Percentiles rank a stretch among this genome's conserved stretches.
These are phyloP conservation scores for Tolmerus cingulatus DNA, from an alignment of 2,888 invertebrate genomes.

Conservation along the genomic window DNA sequence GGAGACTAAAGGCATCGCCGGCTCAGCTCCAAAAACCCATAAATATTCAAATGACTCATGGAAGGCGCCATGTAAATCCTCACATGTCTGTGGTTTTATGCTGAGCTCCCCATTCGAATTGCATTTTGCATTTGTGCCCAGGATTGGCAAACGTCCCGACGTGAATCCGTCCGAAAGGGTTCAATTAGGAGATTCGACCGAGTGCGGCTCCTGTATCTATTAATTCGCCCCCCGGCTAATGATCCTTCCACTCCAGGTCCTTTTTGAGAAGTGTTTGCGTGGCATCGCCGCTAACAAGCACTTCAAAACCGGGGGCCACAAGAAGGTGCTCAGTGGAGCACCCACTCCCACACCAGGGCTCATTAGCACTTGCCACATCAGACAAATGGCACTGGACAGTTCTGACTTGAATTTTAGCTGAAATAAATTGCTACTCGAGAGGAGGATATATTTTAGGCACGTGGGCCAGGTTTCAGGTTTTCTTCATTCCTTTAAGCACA, in stretches of 20 bases:
- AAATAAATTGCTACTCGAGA: background rate
- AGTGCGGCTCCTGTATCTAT: background rate
- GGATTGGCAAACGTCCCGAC: background rate
- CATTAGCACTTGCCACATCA: background rate
- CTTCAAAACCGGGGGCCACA: background rate
- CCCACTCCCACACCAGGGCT: background rate
- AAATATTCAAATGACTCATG: conserved; percentile 40
- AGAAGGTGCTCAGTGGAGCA: background rate
- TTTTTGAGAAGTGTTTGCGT: background rate
- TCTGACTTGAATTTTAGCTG: background rate
- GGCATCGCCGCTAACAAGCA: background rate
- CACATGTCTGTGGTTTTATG: background rate
- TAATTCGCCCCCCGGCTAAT: background rate
- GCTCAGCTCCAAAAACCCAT: background rate
- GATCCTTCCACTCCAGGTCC: background rate
- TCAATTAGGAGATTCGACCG: background rate
- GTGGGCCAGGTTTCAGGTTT: background rate
- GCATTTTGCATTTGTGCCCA: background rate
- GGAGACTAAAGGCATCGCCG: background rate
- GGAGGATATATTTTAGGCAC: background rate
- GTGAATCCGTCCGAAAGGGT: background rate
- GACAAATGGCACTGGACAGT: background rate
- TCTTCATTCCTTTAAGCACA: background rate
- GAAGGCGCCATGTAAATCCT: conserved; percentile 23
- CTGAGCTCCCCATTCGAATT: background rate